A percentile compares a stretch with the other conserved stretches of the same genome.
These are phyloP conservation scores for Sepiola atlantica DNA, from an alignment of 2,888 invertebrate genomes.

Conservation along the genomic window DNA sequence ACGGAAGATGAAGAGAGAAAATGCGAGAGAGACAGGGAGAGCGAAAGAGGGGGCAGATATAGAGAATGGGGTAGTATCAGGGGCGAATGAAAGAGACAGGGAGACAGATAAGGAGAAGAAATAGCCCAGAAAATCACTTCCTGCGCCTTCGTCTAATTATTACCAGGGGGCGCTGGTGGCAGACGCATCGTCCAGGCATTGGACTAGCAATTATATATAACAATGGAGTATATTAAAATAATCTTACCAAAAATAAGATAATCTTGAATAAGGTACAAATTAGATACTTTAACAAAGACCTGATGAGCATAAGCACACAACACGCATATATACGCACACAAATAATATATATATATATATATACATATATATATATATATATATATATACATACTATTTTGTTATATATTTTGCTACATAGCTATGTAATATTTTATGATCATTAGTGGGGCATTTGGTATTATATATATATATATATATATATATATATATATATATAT, in stretches of 20 bases:
- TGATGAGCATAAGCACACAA: background rate
- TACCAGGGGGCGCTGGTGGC: conserved; percentile 15
- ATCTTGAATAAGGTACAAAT: conserved; percentile 18
- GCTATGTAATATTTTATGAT: no score
- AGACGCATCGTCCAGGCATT: background rate
- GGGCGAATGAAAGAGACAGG: no score
- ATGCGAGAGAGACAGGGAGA: background rate
- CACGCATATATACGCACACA: background rate
- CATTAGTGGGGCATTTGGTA: no score
- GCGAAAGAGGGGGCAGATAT: no score
- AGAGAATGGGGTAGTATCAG: no score
- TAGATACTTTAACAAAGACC: background rate
- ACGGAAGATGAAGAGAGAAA: background rate
- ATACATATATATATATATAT: background rate
- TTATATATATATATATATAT: no score
- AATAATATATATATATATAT: background rate
- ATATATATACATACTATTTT: no score
- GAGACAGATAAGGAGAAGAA: no score
- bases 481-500: no score
- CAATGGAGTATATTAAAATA: background rate
- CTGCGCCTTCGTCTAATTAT: conserved; percentile 32
- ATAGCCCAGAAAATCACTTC: background rate
- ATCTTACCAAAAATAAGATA: background rate
- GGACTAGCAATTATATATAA: conserved; percentile 10
- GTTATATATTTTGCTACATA: no score